Evolutionary conservation across 2,797 vertebrate genomes (phyloP).

Genomic region (Limosa lapponica): DNA sequence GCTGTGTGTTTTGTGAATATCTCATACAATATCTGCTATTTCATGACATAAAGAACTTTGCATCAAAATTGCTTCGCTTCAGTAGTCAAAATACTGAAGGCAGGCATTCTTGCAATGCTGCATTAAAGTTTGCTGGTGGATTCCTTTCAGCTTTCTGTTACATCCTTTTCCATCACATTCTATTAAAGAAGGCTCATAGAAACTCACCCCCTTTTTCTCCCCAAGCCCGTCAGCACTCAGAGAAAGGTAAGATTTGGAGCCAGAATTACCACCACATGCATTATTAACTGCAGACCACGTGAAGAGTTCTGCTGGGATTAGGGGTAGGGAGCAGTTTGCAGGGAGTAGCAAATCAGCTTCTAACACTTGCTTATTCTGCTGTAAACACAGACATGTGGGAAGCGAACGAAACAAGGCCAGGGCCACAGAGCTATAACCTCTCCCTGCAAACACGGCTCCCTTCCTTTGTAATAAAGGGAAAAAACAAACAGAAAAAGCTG

Average conservation of each 20-base stretch:
- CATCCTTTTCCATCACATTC: not conserved
- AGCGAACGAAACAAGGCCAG: constrained; percentile 53
- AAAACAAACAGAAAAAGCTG: not conserved
- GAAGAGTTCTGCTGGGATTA: not conserved
- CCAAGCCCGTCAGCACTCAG: not conserved
- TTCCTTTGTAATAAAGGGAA: not conserved
- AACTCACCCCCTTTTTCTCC: not conserved
- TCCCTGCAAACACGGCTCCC: constrained; percentile 35
- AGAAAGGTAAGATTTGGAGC: not conserved
- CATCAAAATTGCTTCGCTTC: not conserved
- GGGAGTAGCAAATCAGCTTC: not conserved
- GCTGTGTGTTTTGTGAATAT: too few species aligned
- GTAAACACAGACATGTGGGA: constrained; percentile 15
- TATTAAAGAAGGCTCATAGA: not conserved
- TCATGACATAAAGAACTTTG: not conserved
- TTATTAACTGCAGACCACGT: not conserved
- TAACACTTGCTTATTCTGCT: constrained; percentile 11
- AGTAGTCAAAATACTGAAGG: not conserved
- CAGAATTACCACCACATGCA: not conserved
- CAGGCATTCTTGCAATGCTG: not conserved
- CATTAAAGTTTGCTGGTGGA: not conserved
- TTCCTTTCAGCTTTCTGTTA: not conserved
- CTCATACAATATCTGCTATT: not conserved
- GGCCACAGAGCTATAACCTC: constrained; percentile 33
- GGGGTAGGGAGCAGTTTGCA: not conserved